A percentile compares a stretch with the other conserved stretches of the same genome.
phyloP scores from a whole-genome alignment of 2,888 invertebrate genomes.

The Encarsia formosa region DNA sequence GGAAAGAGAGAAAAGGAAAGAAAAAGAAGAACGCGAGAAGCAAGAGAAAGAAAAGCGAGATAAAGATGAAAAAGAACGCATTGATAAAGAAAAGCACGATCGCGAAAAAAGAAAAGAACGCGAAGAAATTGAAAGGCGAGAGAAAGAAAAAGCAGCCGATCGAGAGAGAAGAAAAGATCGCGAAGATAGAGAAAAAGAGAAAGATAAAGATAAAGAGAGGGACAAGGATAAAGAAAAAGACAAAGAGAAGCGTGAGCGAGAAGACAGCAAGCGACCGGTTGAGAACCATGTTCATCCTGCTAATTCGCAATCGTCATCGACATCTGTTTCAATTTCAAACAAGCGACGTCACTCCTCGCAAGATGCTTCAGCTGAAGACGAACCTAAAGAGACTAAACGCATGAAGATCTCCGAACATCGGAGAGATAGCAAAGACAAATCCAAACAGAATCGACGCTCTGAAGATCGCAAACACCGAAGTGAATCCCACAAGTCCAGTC shows the following conservation, averaged over 20 bases:
- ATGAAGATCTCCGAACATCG: constrained; percentile 59
- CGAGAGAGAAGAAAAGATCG: constrained; percentile 44
- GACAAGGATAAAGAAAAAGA: constrained; percentile 48
- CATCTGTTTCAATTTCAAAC: constrained; percentile 62
- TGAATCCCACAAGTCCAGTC: constrained; percentile 48
- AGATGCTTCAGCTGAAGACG: constrained; percentile 61
- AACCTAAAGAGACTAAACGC: constrained; percentile 60
- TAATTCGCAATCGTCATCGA: constrained; percentile 32
- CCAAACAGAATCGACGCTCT: constrained; percentile 45
- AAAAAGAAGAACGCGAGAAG: constrained; percentile 46
- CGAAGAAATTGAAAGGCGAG: constrained; percentile 51
- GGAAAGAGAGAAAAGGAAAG: constrained; percentile 44
- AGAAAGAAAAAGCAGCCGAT: constrained; percentile 45
- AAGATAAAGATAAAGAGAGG: constrained; percentile 42
- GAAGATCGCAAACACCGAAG: constrained; percentile 48
- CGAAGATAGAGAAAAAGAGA: constrained; percentile 49
- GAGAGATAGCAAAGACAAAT: constrained; percentile 68
- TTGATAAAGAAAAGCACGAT: constrained; percentile 43
- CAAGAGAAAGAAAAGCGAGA: constrained; percentile 47
- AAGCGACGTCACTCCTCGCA: constrained; percentile 78
- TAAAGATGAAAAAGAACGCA: constrained; percentile 49
- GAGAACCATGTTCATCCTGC: constrained; percentile 44
- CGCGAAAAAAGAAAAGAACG: constrained; percentile 44
- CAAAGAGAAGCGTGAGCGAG: constrained; percentile 35
- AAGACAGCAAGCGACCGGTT: constrained; percentile 35